Percentiles rank a stretch among this genome's conserved stretches.
Conservation (phyloP, 2,113 vertebrate genomes). For the Corythornis vintsioides region DNA sequence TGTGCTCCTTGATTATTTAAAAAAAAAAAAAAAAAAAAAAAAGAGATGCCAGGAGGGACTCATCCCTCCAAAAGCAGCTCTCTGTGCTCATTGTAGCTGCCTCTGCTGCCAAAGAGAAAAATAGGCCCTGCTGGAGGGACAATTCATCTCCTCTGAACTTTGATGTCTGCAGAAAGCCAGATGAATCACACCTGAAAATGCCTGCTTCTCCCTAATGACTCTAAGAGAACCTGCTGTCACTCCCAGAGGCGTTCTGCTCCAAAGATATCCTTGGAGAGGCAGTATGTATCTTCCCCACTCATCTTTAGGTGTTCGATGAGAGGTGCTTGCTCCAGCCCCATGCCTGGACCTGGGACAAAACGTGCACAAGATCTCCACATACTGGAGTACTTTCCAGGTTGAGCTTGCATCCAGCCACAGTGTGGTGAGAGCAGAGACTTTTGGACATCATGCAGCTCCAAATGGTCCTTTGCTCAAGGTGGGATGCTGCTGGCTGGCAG, state of each 20-base stretch:
- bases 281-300: neutral
- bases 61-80: neutral
- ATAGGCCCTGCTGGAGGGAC: neutral
- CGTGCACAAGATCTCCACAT: neutral
- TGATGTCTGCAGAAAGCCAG: constrained; percentile 8
- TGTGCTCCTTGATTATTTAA: neutral
- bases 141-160: constrained; percentile 12
- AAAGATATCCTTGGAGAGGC: neutral
- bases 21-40: neutral
- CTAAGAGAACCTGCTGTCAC: neutral
- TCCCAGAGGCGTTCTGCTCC: neutral
- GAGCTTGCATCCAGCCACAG: neutral
- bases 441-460: neutral
- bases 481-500: neutral
- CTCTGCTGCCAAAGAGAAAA: neutral
- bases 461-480: neutral
- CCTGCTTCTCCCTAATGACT: neutral
- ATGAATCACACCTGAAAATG: neutral
- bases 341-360: accelerated
- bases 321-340: neutral
- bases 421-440: neutral
- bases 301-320: accelerated
- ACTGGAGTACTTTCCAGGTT: neutral
- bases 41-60: neutral
- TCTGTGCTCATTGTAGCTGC: neutral